Base-by-base conservation (phyloP, 2,113 vertebrate genomes). In the Paradoxurus hermaphroditus region DNA sequence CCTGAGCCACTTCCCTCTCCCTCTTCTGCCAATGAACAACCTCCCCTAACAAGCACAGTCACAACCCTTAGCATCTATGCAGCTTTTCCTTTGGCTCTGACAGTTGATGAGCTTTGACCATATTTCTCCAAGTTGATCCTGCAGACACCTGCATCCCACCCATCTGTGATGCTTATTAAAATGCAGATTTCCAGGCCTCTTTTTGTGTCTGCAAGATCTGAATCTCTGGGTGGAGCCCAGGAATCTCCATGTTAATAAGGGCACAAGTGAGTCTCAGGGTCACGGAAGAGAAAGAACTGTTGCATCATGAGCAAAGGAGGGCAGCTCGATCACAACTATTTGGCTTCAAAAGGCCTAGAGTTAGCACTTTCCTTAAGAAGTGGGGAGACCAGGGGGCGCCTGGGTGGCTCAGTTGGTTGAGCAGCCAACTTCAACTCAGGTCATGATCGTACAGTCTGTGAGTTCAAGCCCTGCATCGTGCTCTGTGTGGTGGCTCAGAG, bases 121-220 rank as follows among this genome's bases (percentile, higher is more conserved):
- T 4, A n/a, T 92, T 46, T 49, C 4, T 83, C 12, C 34, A 25
- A 31, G 4, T 39, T 27, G 56, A 7, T 15, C 82, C 72, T 85
- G 85, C 16, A 53, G 51, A 25, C 5, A 29, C 16, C 31, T 90
- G 46, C 4, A 39, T 29, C 12, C 0, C 0, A 56, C 18, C 46
- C 78, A 63, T 39, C 44, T 63, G 67, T 16, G 77, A 65, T 36
- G 95, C 49, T 90, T 95, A 25, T 25, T 51, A 94, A 93, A 85
- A 56, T 65, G 27, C 19, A 90, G 51, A 39, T 49, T 90, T 97
- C 63, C 41, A 31, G 16, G 91, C 21, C 7, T 0, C 3, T 27
- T 39, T 41, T 15, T 7, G 23, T 15, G 49, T 67, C 14, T 39
- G 4, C 8, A 31, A 44, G 36, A 46, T 67, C 49, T 10, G 9